A percentile compares a stretch with the other conserved stretches of the same genome.
Conservation (phyloP, 2,888 invertebrate genomes). For the Calameuta pallipes region DNA sequence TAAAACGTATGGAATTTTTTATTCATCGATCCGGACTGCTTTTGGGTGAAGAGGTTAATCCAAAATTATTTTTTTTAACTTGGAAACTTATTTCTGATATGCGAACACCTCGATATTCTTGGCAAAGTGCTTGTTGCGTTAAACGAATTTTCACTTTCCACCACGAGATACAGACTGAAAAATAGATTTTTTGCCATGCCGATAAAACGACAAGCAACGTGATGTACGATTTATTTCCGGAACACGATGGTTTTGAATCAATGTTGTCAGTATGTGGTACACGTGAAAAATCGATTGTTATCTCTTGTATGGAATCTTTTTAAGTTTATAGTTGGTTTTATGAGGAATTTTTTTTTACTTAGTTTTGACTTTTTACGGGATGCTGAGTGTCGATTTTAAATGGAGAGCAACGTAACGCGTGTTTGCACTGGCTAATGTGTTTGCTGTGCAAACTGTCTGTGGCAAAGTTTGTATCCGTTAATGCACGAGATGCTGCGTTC, state of each 20-base stretch:
- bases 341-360: background rate
- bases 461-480: background rate
- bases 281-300: background rate
- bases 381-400: background rate
- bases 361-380: background rate
- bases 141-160: background rate
- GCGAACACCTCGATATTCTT: background rate
- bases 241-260: background rate
- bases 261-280: background rate
- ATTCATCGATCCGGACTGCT: background rate
- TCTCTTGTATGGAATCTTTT: background rate
- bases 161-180: background rate
- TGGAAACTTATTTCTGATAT: background rate
- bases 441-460: background rate
- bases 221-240: background rate
- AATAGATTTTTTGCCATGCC: background rate
- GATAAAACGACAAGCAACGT: background rate
- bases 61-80: background rate
- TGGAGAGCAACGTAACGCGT: background rate
- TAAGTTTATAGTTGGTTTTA: background rate
- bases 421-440: background rate
- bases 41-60: background rate
- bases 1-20: background rate
- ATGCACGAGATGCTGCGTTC: background rate
- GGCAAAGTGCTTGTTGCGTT: background rate